Evolutionary conservation across 1,140 invertebrate species (phyloP).

Genomic region (Coenobita brevimanus): DNA sequence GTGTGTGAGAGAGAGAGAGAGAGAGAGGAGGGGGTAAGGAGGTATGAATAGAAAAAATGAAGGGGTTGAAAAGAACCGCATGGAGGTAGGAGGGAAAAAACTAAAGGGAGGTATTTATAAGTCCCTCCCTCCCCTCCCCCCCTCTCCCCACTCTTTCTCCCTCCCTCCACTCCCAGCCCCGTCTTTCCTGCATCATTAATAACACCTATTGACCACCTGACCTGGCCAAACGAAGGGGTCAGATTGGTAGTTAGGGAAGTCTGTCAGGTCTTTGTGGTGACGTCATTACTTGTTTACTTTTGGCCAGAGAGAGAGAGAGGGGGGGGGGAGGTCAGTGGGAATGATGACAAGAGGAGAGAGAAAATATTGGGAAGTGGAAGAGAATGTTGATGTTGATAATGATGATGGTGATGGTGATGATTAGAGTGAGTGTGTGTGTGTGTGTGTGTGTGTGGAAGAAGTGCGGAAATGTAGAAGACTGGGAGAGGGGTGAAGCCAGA

Average conservation of each 20-base stretch:
- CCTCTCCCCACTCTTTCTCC: too few species aligned
- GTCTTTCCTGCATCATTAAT: not conserved
- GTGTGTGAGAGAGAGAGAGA: too few species aligned
- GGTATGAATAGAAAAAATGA: too few species aligned
- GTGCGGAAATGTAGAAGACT: too few species aligned
- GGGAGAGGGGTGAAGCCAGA: too few species aligned
- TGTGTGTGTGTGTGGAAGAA: too few species aligned
- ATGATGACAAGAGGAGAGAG: not conserved
- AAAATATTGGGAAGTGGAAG: not conserved
- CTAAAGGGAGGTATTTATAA: too few species aligned
- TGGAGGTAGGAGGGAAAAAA: too few species aligned
- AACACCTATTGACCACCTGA: not conserved
- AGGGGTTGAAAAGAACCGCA: too few species aligned
- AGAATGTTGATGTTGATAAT: not conserved
- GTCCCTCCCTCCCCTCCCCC: too few species aligned
- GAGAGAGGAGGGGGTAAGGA: not conserved
- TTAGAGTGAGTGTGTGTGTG: not conserved
- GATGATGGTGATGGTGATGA: not conserved
- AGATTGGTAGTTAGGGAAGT: not conserved
- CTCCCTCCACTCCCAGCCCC: too few species aligned
- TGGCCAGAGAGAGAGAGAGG: not conserved
- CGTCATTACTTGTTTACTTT: not conserved
- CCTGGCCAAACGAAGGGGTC: not conserved
- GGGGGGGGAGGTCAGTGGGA: not conserved
- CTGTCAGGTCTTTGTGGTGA: not conserved